Evolutionary conservation across 2,797 vertebrate species (phyloP), one percentile per base, ranked within the genome.

Genomic region (Mareca strepera): DNA sequence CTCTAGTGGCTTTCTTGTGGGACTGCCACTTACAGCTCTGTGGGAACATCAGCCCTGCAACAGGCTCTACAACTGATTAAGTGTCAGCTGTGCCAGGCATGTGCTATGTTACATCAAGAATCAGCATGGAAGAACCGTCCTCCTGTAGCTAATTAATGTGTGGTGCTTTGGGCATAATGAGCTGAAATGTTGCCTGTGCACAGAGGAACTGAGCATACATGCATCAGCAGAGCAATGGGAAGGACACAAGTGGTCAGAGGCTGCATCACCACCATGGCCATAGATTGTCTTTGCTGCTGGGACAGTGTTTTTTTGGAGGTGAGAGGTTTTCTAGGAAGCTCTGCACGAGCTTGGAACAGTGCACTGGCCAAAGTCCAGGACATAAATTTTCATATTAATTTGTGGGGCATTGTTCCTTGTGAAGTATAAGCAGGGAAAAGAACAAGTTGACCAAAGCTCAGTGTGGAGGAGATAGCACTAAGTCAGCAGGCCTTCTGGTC

Each of bases 131-230:
- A 69, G 56, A 69, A 35, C n/a, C 58, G 16, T 44, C 56, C n/a
- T 78, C 44, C 56, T 1, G 0, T 20, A 60, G 44, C 29, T 74
- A 28, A 48, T 39, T 55, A 59, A 23, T 3, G 17, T 15, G 4
- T 8, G 16, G 35, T 18, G 11, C 17, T 6, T 14, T 56, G 67
- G n/a, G 15, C 6, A 8, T 31, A 50, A 28, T 0, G 18, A 44
- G 26, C 28, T 15, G 31, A 48, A 58, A 44, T 23, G 50, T 37
- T 56, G 81, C 44, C 52, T 11, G 7, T 5, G 26, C 18, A 44
- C 18, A 2, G 56, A 2, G 62, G 33, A 46, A 3, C 33, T 9
- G 66, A 62, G 37, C 0, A 3, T 20, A 9, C 11, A 1, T 1
- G 1, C 18, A 7, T 9, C 1, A 7, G 43, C 3, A 4, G 44